Percentiles rank a stretch among this genome's conserved stretches.
These are phyloP conservation scores for Saturnia pavonia DNA, from an alignment of 2,888 invertebrate species.

Conservation along the genomic window DNA sequence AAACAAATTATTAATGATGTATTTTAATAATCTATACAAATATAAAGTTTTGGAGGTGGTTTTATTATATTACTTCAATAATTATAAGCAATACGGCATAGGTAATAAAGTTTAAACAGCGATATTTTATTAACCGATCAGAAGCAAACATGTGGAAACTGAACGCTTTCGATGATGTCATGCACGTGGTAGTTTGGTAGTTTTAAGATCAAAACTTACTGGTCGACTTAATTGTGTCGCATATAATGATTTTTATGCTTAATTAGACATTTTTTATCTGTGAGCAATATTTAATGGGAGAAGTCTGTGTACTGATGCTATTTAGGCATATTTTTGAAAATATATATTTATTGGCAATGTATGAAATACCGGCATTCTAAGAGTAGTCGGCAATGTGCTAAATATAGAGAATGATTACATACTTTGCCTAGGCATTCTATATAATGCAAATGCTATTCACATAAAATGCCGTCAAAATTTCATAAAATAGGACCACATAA, in stretches of 20 bases:
- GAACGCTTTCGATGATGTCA: background rate
- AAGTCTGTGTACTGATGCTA: background rate
- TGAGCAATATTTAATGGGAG: background rate
- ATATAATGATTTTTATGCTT: background rate
- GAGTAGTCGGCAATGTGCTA: too few species aligned
- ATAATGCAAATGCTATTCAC: too few species aligned
- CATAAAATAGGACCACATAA: too few species aligned
- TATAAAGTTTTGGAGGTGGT: background rate
- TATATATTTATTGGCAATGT: too few species aligned
- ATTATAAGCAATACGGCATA: background rate
- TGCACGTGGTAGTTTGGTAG: background rate
- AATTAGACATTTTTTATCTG: background rate
- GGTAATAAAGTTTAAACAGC: background rate
- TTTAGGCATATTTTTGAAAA: background rate
- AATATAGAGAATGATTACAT: too few species aligned
- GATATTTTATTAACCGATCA: background rate
- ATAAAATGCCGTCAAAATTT: too few species aligned
- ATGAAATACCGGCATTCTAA: too few species aligned
- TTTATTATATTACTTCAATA: background rate
- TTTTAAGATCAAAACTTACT: background rate
- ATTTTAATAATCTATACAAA: background rate
- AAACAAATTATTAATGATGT: background rate
- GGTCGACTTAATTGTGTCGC: background rate
- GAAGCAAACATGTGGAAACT: background rate
- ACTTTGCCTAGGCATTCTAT: too few species aligned